Conservation (phyloP, 1,140 invertebrate genomes). For the Drosophila pectinifera region DNA sequence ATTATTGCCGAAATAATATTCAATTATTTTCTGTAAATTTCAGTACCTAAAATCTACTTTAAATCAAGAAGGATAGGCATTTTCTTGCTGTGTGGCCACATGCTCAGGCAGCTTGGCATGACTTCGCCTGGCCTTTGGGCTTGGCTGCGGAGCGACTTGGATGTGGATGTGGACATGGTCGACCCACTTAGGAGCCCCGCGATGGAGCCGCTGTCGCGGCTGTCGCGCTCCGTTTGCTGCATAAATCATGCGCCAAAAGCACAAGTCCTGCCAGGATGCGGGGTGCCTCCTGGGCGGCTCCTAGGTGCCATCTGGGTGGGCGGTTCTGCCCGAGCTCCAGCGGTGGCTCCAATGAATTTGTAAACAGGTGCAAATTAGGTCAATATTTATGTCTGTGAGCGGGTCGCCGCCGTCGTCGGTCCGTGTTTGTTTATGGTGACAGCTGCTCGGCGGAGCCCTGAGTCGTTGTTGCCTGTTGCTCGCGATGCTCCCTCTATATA, state of each 20-base stretch:
- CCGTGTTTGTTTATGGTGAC: slow-evolving; percentile 49
- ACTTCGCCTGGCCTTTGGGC: neutral
- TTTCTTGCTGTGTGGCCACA: slow-evolving; percentile 9
- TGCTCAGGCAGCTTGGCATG: neutral
- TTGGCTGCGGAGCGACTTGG: slow-evolving; percentile 11
- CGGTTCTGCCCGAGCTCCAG: slow-evolving; percentile 27
- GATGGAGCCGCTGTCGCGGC: slow-evolving; percentile 35
- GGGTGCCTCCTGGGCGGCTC: slow-evolving; percentile 5
- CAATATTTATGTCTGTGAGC: slow-evolving; percentile 65
- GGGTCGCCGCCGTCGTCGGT: slow-evolving; percentile 9
- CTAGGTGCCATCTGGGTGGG: neutral
- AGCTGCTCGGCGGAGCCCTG: slow-evolving; percentile 31
- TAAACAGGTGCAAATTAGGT: slow-evolving; percentile 81
- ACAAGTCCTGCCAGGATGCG: slow-evolving; percentile 62
- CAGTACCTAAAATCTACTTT: neutral
- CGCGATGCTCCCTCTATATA: slow-evolving; percentile 19
- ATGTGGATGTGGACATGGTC: slow-evolving; percentile 39
- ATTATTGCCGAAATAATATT: too few species aligned
- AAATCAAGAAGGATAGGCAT: neutral
- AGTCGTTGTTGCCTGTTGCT: slow-evolving; percentile 38
- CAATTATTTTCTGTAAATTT: neutral
- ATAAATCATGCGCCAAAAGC: slow-evolving; percentile 79
- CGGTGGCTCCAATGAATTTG: slow-evolving; percentile 71
- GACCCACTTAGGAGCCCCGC: slow-evolving; percentile 55
- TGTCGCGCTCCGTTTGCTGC: slow-evolving; percentile 59